phyloP scores from a whole-genome alignment of 2,113 vertebrate species.

The Pollachius pollachius region DNA sequence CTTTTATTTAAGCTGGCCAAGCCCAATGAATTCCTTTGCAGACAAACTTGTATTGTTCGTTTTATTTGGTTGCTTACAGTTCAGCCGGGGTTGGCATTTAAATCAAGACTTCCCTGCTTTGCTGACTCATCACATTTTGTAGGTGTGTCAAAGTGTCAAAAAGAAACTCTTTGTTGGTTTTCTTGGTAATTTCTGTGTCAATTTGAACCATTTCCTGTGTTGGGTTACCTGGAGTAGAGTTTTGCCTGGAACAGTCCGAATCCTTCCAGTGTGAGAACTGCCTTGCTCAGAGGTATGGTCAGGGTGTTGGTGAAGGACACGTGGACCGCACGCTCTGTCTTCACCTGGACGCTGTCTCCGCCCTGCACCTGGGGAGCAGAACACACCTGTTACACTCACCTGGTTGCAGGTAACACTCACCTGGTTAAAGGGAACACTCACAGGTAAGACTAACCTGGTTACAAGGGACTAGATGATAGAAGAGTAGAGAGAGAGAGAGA shows the following conservation, averaged over 20 bases:
- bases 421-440: conserved; percentile 6
- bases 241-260: conserved; percentile 48
- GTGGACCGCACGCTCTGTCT: conserved; percentile 15
- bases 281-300: conserved; percentile 13
- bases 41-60: no score
- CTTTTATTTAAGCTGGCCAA: no score
- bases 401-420: neutral
- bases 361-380: conserved; percentile 46
- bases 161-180: no score
- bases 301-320: conserved; percentile 51
- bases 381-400: neutral
- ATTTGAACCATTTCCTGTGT: neutral
- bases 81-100: no score
- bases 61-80: no score
- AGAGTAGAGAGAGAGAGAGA: neutral
- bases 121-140: no score
- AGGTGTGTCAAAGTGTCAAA: no score
- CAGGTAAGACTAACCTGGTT: neutral
- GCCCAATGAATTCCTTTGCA: no score
- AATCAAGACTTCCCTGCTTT: no score
- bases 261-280: conserved; percentile 46
- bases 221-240: conserved; percentile 37
- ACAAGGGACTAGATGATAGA: no score
- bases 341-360: conserved; percentile 40
- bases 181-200: no score